These are phyloP conservation scores for Machaerirhynchus nigripectus DNA, from an alignment of 2,113 vertebrate genomes.

Conservation along the genomic window DNA sequence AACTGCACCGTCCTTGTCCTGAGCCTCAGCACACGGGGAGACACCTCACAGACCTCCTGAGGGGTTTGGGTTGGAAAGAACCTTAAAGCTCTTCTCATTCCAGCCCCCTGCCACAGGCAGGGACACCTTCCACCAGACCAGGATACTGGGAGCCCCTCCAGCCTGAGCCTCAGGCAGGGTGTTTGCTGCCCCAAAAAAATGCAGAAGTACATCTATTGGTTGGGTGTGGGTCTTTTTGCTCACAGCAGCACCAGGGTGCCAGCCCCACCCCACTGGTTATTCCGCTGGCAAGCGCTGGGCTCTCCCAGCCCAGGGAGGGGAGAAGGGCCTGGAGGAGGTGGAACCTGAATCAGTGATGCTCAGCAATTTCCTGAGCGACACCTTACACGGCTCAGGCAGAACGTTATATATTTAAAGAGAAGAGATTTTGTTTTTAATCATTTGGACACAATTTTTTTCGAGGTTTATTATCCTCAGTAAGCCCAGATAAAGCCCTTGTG, in stretches of 20 bases:
- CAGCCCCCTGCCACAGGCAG: neutral
- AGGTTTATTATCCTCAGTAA: neutral
- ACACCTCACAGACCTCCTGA: neutral
- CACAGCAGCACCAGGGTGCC: fast-evolving
- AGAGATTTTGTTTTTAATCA: neutral
- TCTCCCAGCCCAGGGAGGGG: neutral
- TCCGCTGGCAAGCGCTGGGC: fast-evolving
- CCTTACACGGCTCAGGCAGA: neutral
- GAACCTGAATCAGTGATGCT: neutral
- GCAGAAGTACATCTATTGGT: fast-evolving
- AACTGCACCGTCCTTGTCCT: neutral
- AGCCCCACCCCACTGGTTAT: fast-evolving
- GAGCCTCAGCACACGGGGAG: fast-evolving
- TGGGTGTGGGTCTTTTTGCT: fast-evolving
- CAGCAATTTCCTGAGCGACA: neutral
- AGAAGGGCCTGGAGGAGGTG: fast-evolving
- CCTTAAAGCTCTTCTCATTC: neutral
- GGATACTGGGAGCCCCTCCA: neutral
- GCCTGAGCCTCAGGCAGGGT: neutral
- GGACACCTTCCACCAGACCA: neutral
- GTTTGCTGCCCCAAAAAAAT: neutral
- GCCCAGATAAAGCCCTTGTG: neutral
- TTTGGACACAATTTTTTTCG: neutral
- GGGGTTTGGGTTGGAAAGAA: neutral
- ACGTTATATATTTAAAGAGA: neutral